phyloP scores from a whole-genome alignment of 2,797 vertebrate genomes.

The Mormyrus proboscirostris region DNA sequence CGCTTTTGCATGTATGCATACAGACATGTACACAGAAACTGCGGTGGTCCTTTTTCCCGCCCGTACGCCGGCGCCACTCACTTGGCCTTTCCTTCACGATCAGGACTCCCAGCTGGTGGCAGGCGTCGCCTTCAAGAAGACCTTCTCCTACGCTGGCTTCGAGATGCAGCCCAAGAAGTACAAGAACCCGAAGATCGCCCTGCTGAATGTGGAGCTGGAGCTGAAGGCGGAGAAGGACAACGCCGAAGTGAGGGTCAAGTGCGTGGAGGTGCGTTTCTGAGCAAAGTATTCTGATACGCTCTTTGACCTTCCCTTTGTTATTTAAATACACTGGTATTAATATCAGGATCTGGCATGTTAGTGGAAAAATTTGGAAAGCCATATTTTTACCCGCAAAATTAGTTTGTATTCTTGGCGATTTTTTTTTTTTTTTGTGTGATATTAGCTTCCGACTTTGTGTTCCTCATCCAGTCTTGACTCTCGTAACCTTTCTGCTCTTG shows the following conservation, averaged over 20 bases:
- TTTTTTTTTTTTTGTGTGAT: neutral
- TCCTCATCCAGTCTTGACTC: neutral
- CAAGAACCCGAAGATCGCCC: slow-evolving; percentile 75
- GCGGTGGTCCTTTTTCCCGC: neutral
- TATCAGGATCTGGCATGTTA: neutral
- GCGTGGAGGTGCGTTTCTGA: slow-evolving; percentile 69
- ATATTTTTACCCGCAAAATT: neutral
- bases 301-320: neutral
- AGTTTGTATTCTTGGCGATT: neutral
- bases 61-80: neutral
- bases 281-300: neutral
- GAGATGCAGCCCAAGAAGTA: slow-evolving; percentile 98
- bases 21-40: neutral
- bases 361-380: neutral
- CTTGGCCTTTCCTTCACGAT: neutral
- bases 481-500: neutral
- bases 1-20: neutral
- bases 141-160: slow-evolving; percentile 94
- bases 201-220: slow-evolving; percentile 92
- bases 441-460: neutral
- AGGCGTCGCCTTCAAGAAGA: slow-evolving; percentile 97
- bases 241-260: slow-evolving; percentile 84
- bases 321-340: neutral
- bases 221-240: slow-evolving; percentile 97
- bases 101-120: slow-evolving; percentile 88